These are phyloP conservation scores for Heliothis peltigera DNA, from an alignment of 2,888 invertebrate genomes.

Conservation along the genomic window DNA sequence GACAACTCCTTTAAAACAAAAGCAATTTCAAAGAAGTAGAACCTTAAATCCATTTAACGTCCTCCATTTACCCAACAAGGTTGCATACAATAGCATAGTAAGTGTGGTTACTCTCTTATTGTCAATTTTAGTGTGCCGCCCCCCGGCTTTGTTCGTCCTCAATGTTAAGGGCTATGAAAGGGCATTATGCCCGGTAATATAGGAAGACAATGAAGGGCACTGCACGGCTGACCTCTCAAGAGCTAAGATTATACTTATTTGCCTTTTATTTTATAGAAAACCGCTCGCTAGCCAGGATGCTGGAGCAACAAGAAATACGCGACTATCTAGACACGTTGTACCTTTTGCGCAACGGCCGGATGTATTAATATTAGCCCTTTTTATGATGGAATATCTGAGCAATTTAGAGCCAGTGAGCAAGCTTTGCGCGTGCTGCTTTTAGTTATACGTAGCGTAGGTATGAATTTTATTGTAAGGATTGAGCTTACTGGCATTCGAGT, in stretches of 20 bases:
- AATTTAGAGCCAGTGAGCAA: conserved; percentile 30
- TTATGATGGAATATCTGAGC: conserved; percentile 40
- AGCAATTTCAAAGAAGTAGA: conserved; percentile 17
- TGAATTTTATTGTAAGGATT: neutral
- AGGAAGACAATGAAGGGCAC: conserved; percentile 80
- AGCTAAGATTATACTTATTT: conserved; percentile 78
- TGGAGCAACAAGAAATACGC: conserved; percentile 71
- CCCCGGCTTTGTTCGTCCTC: conserved; percentile 70
- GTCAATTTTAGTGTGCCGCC: conserved; percentile 78
- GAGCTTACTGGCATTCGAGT: neutral
- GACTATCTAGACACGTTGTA: conserved; percentile 55
- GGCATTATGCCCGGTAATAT: conserved; percentile 62
- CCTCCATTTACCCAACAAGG: conserved; percentile 66
- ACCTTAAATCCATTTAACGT: conserved; percentile 26
- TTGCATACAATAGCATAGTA: conserved; percentile 73
- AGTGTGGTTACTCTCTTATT: conserved; percentile 67
- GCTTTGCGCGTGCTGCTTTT: conserved; percentile 5
- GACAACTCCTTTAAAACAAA: conserved; percentile 23
- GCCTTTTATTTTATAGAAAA: conserved; percentile 83
- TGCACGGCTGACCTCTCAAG: conserved; percentile 79
- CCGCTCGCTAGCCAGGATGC: conserved; percentile 70
- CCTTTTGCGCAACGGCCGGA: conserved; percentile 78
- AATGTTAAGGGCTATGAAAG: conserved; percentile 63
- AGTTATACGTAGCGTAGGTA: neutral
- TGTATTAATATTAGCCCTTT: conserved; percentile 72